Base-by-base conservation (phyloP, 2,888 invertebrate species). In the Cantharis nigra region DNA sequence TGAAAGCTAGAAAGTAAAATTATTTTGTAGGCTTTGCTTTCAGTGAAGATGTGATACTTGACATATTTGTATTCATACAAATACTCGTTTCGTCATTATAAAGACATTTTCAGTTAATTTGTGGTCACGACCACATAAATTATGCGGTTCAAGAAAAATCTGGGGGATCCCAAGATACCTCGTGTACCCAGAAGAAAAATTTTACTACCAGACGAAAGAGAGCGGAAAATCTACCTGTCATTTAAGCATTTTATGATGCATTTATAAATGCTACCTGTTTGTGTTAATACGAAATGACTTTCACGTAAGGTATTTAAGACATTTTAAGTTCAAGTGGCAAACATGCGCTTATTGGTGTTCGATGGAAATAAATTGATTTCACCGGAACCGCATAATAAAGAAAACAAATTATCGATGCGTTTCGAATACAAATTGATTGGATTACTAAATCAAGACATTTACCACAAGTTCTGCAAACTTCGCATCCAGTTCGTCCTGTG, bases 391-490 rank as follows among this genome's bases (percentile, higher is more conserved):
- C 3, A 30, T 67, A 49, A 67, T 67, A 49, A 67, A 72, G 28
- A 49, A 63, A 20, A 64, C 49, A 72, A 72, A 72, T 72, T 49
- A 26, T 63, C 30, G 63, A 11, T 26, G 28, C 30, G 70, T 20
- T 18, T 63, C 11, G 49, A 71, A 71, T 63, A 9, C 18, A 23
- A 13, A 69, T 26, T 9, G 26, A 26, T 9, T 9, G 26, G 26
- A 73, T 33, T 9, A 64, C 30, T 30, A 26, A 70, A 70, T 14
- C 9, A 69, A 16, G 65, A 20, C 72, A 91, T 93, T 92, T 87
- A 95, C 95, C 89, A 98, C 97, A 83, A 98, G 92, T 89, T 98
- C 98, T 9, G 97, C 95, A 89, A 98, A 98, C 90, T 96, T 97
- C 80, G 94, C 93, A 88, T 98, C 97, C 83, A 98, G 91, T 89